phyloP scores from a whole-genome alignment of 2,113 vertebrate species.

The Carassius carassius region DNA sequence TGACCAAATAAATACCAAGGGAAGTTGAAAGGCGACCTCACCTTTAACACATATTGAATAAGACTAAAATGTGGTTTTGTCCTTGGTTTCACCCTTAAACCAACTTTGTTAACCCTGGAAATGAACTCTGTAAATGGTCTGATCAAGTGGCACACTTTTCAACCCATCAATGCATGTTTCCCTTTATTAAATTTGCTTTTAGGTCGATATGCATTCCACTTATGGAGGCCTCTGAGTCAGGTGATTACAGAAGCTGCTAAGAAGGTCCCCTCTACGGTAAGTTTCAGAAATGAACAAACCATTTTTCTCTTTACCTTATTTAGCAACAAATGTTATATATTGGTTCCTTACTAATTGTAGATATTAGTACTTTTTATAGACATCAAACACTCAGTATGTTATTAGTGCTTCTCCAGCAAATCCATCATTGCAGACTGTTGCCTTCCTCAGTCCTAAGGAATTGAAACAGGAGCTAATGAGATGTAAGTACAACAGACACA shows the following conservation, averaged over 20 bases:
- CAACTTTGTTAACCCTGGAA: constrained; percentile 33
- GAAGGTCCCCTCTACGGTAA: constrained; percentile 84
- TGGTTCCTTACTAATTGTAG: too few relatives aligned
- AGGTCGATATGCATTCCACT: constrained; percentile 87
- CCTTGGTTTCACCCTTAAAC: constrained; percentile 42
- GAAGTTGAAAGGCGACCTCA: constrained; percentile 31
- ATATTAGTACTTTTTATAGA: too few relatives aligned
- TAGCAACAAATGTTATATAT: too few relatives aligned
- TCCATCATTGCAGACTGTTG: too few relatives aligned
- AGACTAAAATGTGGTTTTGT: constrained; percentile 43
- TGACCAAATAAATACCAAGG: constrained; percentile 45
- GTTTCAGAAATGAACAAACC: constrained; percentile 58
- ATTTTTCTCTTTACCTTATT: too few relatives aligned
- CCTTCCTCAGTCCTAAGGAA: too few relatives aligned
- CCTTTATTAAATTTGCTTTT: constrained; percentile 38
- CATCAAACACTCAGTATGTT: too few relatives aligned
- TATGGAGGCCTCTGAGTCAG: constrained; percentile 91
- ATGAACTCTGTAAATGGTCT: constrained; percentile 19
- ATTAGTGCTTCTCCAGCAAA: too few relatives aligned
- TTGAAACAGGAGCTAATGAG: too few relatives aligned
- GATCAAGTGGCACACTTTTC: constrained; percentile 5
- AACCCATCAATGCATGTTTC: neutral
- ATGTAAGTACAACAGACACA: too few relatives aligned
- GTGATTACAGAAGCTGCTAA: constrained; percentile 81
- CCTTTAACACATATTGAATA: constrained; percentile 43